Evolutionary conservation across 1,140 invertebrate species (phyloP), one percentile per base, ranked within the genome.

Genomic region (Aricia agestis): DNA sequence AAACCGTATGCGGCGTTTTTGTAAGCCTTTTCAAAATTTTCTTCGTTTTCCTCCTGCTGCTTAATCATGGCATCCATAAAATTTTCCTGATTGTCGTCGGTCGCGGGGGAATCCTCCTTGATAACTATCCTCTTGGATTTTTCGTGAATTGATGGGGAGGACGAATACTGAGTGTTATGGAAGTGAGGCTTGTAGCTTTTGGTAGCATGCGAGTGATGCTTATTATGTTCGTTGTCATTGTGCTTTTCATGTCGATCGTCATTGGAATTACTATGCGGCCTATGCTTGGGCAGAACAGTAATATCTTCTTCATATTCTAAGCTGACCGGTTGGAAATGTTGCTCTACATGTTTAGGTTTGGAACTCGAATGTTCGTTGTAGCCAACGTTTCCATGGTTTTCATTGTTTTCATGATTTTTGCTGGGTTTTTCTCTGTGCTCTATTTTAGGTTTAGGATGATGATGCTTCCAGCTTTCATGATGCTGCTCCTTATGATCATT

Each of bases 1-100:
- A 92, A 92, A 59, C 87, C 90, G 68, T 78, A 81, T 6, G 90
- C 88, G 13, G 90, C 84, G 66, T 91, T 80, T 75, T 91, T 86
- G 59, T 92, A 92, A 4, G 83, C 89, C 61, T 86, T 86, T 73
- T 92, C 90, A 70, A 92, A 92, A 73, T 91, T 82, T 74, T 92
- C 84, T 78, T 92, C 90, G 66, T 80, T 87, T 68, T 91, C 86
- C 73, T 84, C 82, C 73, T 89, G 84, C 25, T 83, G 74, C 19
- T 82, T 79, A 3, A 84, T 69, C 68, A 85, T 82, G 76, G 87
- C 82, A 19, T 76, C 83, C 61, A 80, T 86, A 19, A 83, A 73
- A 76, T 92, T 77, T 71, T 86, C 84, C 45, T 76, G 76, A 59
- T 78, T 71, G 13, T 75, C 75, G 18, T 84, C 76, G 15, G 74